Conservation (phyloP, 2,113 vertebrate species). For the Dasyornis broadbenti region DNA sequence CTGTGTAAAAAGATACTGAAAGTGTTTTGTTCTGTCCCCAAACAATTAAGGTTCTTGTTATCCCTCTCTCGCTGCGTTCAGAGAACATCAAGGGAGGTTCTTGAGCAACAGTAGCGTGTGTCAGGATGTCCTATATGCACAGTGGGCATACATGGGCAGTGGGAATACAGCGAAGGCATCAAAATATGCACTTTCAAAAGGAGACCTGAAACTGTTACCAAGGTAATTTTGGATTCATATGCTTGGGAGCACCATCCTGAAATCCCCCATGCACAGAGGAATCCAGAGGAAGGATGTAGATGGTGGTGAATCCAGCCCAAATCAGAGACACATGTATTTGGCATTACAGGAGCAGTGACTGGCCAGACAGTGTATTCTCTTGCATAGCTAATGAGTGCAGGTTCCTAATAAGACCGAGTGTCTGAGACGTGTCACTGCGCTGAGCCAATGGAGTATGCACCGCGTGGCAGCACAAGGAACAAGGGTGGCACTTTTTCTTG, state of each 20-base stretch:
- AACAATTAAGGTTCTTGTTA: neutral
- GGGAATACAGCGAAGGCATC: neutral
- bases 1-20: neutral
- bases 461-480: neutral
- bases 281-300: neutral
- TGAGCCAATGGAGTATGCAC: neutral
- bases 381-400: neutral
- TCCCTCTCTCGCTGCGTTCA: neutral
- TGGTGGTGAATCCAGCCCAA: neutral
- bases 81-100: neutral
- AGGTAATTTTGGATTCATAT: neutral
- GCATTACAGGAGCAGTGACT: neutral
- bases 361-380: neutral
- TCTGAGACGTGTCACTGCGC: rapidly evolving
- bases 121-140: neutral
- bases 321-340: neutral
- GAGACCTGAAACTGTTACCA: neutral
- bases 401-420: neutral
- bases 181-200: neutral
- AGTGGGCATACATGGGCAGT: no score
- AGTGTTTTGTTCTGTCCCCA: neutral
- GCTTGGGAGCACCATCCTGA: neutral
- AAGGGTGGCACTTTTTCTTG: neutral
- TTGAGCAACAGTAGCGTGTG: neutral
- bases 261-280: neutral